These are phyloP conservation scores for Drosophila falleni DNA, from an alignment of 2,888 invertebrate species.

Conservation along the genomic window DNA sequence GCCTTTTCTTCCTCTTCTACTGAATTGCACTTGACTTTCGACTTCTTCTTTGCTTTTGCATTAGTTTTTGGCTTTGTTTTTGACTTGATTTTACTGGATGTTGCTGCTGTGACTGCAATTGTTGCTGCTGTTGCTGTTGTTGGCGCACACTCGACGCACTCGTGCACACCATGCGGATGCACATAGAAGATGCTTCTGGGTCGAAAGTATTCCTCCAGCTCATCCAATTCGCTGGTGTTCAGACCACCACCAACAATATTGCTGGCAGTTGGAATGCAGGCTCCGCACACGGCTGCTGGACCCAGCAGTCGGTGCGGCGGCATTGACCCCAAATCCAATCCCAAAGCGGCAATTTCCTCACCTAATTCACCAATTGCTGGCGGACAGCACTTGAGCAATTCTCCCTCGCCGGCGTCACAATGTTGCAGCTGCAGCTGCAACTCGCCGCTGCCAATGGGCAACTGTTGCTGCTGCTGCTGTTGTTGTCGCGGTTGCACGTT, in stretches of 20 bases:
- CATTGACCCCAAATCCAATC: conserved; percentile 86
- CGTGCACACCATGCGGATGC: conserved; percentile 89
- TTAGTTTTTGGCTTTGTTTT: conserved; percentile 8
- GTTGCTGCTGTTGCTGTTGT: conserved; percentile 47
- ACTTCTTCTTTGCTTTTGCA: conserved; percentile 6
- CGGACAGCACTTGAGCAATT: conserved; percentile 74
- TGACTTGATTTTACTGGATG: conserved; percentile 18
- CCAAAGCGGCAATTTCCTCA: neutral
- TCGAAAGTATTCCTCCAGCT: conserved; percentile 88
- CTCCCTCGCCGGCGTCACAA: conserved; percentile 74
- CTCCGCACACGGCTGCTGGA: conserved; percentile 90
- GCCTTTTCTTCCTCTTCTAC: conserved; percentile 6
- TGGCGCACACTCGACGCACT: conserved; percentile 84
- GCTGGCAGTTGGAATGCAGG: conserved; percentile 87
- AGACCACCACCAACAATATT: conserved; percentile 33
- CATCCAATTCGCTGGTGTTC: conserved; percentile 82
- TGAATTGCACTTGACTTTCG: neutral
- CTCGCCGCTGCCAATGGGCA: conserved; percentile 57
- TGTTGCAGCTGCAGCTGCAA: conserved; percentile 68
- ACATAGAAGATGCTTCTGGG: conserved; percentile 90
- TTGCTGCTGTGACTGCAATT: conserved; percentile 37
- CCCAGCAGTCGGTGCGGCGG: conserved; percentile 89
- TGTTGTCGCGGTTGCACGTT: conserved; percentile 81
- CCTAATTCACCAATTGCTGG: conserved; percentile 26
- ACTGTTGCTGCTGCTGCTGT: conserved; percentile 15